phyloP scores from a whole-genome alignment of 1,140 invertebrate species.

The Rhyzopertha dominica region DNA sequence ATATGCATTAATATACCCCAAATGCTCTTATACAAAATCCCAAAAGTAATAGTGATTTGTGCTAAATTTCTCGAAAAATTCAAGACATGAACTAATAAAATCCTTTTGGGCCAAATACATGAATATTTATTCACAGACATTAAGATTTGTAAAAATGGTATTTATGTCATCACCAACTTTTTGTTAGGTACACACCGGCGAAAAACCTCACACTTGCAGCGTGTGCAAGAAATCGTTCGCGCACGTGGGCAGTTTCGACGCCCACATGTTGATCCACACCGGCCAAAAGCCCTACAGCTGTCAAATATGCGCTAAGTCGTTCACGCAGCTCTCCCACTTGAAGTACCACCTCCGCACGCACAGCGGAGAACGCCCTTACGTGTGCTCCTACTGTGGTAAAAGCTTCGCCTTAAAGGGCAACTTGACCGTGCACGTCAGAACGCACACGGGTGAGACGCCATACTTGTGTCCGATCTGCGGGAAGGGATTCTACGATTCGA shows the following conservation, averaged over 20 bases:
- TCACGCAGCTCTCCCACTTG: conserved; percentile 36
- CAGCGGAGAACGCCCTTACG: conserved; percentile 38
- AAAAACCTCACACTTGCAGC: conserved; percentile 30
- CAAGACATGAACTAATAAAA: no score
- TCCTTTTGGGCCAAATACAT: no score
- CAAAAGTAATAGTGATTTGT: no score
- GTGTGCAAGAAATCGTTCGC: conserved; percentile 33
- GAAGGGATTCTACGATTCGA: conserved; percentile 42
- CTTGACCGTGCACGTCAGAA: conserved; percentile 39
- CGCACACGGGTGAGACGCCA: conserved; percentile 42
- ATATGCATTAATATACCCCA: no score
- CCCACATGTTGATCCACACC: conserved; percentile 84
- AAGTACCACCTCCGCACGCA: conserved; percentile 27
- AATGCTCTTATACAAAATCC: no score
- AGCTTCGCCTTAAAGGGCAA: conserved; percentile 48
- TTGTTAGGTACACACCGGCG: conserved; percentile 28
- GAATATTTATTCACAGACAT: no score
- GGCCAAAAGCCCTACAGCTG: conserved; percentile 87
- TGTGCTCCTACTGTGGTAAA: conserved; percentile 42
- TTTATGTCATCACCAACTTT: no score
- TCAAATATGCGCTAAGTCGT: conserved; percentile 49
- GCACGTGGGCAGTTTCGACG: conserved; percentile 56
- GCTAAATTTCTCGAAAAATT: no score
- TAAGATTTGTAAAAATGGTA: no score
- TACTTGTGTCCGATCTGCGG: conserved; percentile 36